Evolutionary conservation across 1,140 invertebrate genomes (phyloP).

Genomic region (Platyscapa corneri): DNA sequence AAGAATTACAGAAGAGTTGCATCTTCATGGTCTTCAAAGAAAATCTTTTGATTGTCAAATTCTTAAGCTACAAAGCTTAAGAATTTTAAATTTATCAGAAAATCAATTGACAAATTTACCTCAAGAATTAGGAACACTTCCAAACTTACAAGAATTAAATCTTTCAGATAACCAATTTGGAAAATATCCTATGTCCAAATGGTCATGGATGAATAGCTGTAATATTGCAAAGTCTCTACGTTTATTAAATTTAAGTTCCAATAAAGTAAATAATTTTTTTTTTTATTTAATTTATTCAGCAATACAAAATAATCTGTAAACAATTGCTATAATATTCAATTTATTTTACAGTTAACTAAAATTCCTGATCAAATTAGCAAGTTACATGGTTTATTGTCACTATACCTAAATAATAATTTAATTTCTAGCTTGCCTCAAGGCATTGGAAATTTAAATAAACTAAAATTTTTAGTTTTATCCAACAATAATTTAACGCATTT

Average conservation of each 20-base stretch:
- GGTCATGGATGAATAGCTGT: conserved; percentile 79
- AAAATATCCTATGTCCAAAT: conserved; percentile 72
- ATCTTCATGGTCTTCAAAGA: conserved; percentile 77
- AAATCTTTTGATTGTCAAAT: conserved; percentile 81
- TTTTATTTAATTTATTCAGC: conserved; percentile 10
- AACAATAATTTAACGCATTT: conserved; percentile 74
- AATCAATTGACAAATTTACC: conserved; percentile 86
- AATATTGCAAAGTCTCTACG: conserved; percentile 74
- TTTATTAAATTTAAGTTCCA: conserved; percentile 79
- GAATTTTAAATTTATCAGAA: conserved; percentile 82
- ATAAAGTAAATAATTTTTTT: conserved; percentile 72
- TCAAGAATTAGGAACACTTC: conserved; percentile 80
- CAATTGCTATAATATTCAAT: conserved; percentile 30
- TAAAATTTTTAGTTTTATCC: conserved; percentile 73
- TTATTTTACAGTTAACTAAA: conserved; percentile 59
- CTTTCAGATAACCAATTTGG: conserved; percentile 83
- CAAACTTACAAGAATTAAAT: conserved; percentile 81
- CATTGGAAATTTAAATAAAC: conserved; percentile 67
- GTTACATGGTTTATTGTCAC: conserved; percentile 75
- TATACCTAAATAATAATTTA: conserved; percentile 76
- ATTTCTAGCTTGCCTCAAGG: conserved; percentile 69
- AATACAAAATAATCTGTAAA: not conserved
- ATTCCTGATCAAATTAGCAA: conserved; percentile 79
- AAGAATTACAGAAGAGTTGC: conserved; percentile 76
- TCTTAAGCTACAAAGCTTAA: conserved; percentile 78